Evolutionary conservation across 2,888 invertebrate species (phyloP), one percentile per base, ranked within the genome.

Genomic region (Cremastinae sp.): DNA sequence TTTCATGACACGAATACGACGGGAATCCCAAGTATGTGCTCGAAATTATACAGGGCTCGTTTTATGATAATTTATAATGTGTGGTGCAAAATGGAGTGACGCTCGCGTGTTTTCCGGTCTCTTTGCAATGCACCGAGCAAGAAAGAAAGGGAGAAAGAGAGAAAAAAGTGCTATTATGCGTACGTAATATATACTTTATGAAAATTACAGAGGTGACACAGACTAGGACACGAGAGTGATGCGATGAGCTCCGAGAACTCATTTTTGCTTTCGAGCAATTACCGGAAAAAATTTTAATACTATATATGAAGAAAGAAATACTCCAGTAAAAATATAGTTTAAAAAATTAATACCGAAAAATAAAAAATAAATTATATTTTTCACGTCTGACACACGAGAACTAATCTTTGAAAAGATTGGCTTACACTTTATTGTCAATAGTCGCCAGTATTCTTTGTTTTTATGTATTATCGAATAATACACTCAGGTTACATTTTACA

Each of bases 401-500:
- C 77, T 78, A 80, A 66, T 82, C 82, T 82, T 86, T 84, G 81
- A 89, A 88, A 89, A 88, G 85, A 88, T 87, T 78, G 85, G 85
- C 86, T 85, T 85, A 84, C 82, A 84, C 85, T 88, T 89, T 87
- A 88, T 89, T 88, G 84, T 89, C 87, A 87, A 86, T 86, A 86
- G 82, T 85, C 84, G 84, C 85, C 85, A 82, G 81, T 86, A 83
- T 83, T 85, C 64, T 64, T 75, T 65, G 81, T 81, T 64, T 51
- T 36, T 36, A 51, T 83, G 83, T 81, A 83, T 80, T 84, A 86
- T 87, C 87, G 86, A 85, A 87, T 85, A 85, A 86, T 87, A 89
- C 87, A 88, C 82, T 86, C 86, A 89, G 86, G 85, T 87, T 88
- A 88, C 86, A 87, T 83, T 88, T 81, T 88, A 89, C 86, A 89